Base-by-base conservation (phyloP, 2,888 invertebrate species). In the Sesia bembeciformis region DNA sequence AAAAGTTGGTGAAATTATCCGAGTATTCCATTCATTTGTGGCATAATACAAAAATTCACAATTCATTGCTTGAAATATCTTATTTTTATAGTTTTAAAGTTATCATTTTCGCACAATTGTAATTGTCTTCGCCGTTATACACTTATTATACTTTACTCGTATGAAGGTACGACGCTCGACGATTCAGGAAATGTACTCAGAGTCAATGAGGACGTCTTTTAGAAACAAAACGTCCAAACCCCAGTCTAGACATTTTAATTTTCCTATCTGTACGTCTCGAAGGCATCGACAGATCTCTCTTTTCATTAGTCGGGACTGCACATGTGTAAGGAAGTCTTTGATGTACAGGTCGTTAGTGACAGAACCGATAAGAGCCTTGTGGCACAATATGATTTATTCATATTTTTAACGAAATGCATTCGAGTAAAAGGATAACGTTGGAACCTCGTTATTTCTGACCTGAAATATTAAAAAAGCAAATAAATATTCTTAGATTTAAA, bases 191-290 rank as follows among this genome's bases (percentile, higher is more conserved):
- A 23, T 23, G 23, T 23, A 23, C 23, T 23, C 23, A 23, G 1
- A 46, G n/a, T 4, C n/a, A n/a, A 52, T 8, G 52, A 40, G 7
- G 50, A 52, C 50, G 41, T 50, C 49, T 49, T 49, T 5, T 4
- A 40, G 38, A 77, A 84, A 82, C 79, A 81, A 80, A 82, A 83
- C 71, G 63, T 63, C 60, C 64, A 74, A 66, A 74, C 69, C 67
- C 52, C 68, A 72, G 87, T 88, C 88, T 88, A 89, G 88, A 89
- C 88, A 76, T 87, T 87, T 88, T 88, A 86, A 87, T 88, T 88
- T 87, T 87, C 85, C 84, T 85, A 85, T 86, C 84, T 76, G 70
- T 73, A 69, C 72, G 74, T 77, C 76, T 74, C 68, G 68, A 68
- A 69, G 74, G 68, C 73, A 77, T 83, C 80, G 78, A 70, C 76